phyloP scores from a whole-genome alignment of 2,797 vertebrate genomes.

The Sebastiscus albofasciatus region DNA sequence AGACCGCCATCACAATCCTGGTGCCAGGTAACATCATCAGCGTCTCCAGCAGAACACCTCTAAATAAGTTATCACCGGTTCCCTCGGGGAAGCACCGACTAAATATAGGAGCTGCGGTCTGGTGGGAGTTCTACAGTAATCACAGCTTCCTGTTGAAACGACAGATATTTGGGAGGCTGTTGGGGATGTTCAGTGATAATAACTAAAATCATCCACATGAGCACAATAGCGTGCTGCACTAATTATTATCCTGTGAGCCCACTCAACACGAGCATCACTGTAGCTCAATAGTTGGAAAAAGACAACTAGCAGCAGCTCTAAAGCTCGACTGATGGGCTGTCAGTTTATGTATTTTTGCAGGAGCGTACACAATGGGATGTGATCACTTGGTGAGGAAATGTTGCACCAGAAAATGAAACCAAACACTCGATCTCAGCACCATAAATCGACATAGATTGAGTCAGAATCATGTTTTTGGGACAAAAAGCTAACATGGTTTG shows the following conservation, averaged over 20 bases:
- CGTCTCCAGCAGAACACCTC: not conserved
- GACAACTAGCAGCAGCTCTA: not conserved
- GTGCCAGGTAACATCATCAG: slow-evolving; percentile 89
- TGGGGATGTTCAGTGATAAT: not conserved
- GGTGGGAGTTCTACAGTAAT: not conserved
- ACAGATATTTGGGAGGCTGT: not conserved
- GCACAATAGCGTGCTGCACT: not conserved
- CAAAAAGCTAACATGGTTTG: too few relatives aligned
- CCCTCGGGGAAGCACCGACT: not conserved
- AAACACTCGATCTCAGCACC: not conserved
- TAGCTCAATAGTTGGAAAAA: not conserved
- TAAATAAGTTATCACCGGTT: slow-evolving; percentile 6
- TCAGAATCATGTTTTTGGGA: not conserved
- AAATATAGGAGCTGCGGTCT: not conserved
- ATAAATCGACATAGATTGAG: not conserved
- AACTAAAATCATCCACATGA: not conserved
- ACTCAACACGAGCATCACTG: not conserved
- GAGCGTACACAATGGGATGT: not conserved
- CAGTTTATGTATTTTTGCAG: not conserved
- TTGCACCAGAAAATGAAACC: not conserved
- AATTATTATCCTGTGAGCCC: not conserved
- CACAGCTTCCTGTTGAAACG: not conserved
- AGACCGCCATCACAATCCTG: slow-evolving; percentile 97
- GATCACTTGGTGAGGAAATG: not conserved
- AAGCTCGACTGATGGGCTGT: not conserved